These are phyloP conservation scores for Cyclura pinguis DNA, from an alignment of 2,797 vertebrate genomes.

Conservation along the genomic window DNA sequence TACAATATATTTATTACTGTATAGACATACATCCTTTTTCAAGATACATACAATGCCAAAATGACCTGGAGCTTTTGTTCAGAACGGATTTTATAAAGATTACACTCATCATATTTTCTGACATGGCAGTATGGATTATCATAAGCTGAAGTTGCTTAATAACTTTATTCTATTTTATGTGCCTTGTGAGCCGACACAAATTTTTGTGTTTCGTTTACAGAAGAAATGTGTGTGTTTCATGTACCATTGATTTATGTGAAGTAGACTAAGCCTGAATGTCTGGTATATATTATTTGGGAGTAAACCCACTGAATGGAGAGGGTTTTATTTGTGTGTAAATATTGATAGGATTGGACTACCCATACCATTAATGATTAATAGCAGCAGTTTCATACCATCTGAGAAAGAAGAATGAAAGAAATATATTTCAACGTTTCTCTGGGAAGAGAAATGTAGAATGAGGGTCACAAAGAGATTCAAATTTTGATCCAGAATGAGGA, in stretches of 20 bases:
- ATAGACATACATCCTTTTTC: neutral
- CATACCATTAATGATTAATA: neutral
- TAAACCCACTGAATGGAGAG: no score
- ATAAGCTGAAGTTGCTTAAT: neutral
- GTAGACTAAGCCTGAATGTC: neutral
- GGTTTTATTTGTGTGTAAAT: neutral
- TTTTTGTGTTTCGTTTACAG: conserved; percentile 14
- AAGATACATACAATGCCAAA: neutral
- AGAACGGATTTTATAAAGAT: conserved; percentile 6
- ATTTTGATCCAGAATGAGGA: neutral
- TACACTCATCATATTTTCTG: neutral
- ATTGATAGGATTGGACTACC: neutral
- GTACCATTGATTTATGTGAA: conserved; percentile 11
- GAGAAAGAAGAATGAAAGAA: neutral
- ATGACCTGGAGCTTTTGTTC: neutral
- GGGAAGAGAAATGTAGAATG: neutral
- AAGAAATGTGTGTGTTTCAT: conserved; percentile 36
- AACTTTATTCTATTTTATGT: neutral
- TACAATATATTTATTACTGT: neutral
- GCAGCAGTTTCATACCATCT: neutral
- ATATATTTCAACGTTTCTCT: neutral
- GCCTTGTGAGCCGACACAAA: conserved; percentile 25
- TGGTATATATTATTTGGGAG: neutral
- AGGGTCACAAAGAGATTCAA: no score
- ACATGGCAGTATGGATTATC: neutral